Evolutionary conservation across 2,113 vertebrate genomes (phyloP).

Genomic region (Bombycilla garrulus): DNA sequence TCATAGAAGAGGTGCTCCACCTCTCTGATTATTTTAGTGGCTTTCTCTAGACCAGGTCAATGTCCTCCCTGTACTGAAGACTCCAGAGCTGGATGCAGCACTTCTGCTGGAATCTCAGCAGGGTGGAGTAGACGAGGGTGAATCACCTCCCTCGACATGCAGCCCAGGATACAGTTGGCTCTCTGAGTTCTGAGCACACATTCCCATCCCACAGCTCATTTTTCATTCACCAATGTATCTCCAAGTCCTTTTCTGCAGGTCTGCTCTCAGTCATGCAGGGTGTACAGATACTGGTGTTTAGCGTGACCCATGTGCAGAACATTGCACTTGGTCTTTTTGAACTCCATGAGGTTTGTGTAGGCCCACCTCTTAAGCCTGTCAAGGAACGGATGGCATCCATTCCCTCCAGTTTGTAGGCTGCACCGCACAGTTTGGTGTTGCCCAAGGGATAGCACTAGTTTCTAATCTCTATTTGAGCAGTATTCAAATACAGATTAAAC

Average conservation of each 20-base stretch:
- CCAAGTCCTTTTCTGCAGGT: not conserved
- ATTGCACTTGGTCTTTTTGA: not conserved
- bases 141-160: not conserved
- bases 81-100: not conserved
- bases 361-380: not conserved
- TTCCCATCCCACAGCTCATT: not conserved
- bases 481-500: not conserved
- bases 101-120: not conserved
- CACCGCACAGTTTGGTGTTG: not conserved
- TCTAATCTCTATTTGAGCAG: not conserved
- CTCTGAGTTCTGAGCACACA: not conserved
- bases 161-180: not conserved
- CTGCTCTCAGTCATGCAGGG: not conserved
- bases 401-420: not conserved
- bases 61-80: not conserved
- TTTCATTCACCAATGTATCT: not conserved
- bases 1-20: not conserved
- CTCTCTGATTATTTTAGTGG: not conserved
- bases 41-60: not conserved
- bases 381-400: not conserved
- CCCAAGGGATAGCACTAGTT: rapidly evolving
- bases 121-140: not conserved
- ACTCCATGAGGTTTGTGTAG: not conserved
- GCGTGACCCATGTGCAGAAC: not conserved
- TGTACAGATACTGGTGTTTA: not conserved